These are phyloP conservation scores for Diadophis punctatus DNA, from an alignment of 2,113 vertebrate species.

Conservation along the genomic window DNA sequence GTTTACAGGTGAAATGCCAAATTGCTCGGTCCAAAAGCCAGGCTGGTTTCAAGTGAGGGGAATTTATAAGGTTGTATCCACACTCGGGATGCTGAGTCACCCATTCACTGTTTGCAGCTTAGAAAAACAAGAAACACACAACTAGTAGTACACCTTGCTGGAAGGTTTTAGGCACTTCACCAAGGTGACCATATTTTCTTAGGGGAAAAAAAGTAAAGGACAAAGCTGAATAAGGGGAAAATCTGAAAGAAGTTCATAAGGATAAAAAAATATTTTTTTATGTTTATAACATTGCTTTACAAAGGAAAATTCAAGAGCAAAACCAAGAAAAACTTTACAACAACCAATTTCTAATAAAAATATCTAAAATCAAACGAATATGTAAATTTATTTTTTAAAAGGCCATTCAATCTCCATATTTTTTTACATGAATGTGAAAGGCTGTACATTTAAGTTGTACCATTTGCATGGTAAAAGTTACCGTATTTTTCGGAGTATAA, in stretches of 20 bases:
- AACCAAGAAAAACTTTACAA: not conserved
- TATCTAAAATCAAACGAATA: not conserved
- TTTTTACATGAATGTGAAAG: not conserved
- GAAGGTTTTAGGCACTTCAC: not conserved
- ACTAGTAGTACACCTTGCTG: not conserved
- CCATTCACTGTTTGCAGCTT: constrained; percentile 84
- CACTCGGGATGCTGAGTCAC: constrained; percentile 83
- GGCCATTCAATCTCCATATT: not conserved
- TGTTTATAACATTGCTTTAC: not conserved
- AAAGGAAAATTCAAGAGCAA: not conserved
- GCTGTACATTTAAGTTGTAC: not conserved
- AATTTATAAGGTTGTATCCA: constrained; percentile 85
- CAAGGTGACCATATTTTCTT: not conserved
- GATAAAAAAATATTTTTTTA: not conserved
- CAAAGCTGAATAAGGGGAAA: not conserved
- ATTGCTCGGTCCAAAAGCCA: constrained; percentile 86
- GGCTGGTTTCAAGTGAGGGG: constrained; percentile 84
- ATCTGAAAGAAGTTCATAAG: not conserved
- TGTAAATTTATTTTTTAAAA: not conserved
- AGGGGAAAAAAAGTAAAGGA: not conserved
- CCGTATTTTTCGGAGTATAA: too few relatives aligned
- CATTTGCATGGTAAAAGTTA: not conserved
- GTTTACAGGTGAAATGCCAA: constrained; percentile 78
- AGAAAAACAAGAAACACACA: not conserved
- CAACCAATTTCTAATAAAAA: not conserved